Percentiles rank a stretch among this genome's conserved stretches.
phyloP scores from a whole-genome alignment of 1,140 invertebrate species.

The Venturia canescens region DNA sequence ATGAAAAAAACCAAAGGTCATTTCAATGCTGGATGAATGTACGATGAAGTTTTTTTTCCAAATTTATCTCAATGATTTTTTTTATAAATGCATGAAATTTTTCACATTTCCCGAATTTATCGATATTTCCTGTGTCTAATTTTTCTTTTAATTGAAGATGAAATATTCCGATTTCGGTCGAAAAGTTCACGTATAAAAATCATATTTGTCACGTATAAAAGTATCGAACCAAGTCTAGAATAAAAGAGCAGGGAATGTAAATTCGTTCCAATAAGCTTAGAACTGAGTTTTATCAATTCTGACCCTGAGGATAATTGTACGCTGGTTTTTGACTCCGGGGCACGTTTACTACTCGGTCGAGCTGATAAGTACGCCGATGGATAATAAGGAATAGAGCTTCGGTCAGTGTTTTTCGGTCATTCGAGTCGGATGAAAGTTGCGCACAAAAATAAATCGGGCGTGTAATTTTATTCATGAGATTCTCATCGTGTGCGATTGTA shows the following conservation, averaged over 20 bases:
- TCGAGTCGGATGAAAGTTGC: not conserved
- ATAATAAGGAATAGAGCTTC: not conserved
- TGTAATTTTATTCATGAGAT: not conserved
- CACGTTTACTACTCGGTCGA: conserved; percentile 24
- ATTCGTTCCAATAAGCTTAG: not conserved
- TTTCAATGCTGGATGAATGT: too few relatives aligned
- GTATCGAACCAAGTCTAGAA: not conserved
- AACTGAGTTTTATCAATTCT: conserved; percentile 5
- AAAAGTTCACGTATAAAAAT: too few relatives aligned
- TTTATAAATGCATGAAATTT: too few relatives aligned
- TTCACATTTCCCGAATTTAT: too few relatives aligned
- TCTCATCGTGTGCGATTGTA: not conserved
- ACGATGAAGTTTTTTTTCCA: too few relatives aligned
- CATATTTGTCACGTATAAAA: too few relatives aligned
- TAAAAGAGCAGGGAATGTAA: not conserved
- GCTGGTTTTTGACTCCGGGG: not conserved
- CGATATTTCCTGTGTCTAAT: too few relatives aligned
- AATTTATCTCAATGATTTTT: too few relatives aligned
- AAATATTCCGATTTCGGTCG: too few relatives aligned
- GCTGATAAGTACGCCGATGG: conserved; percentile 19
- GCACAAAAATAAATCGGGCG: not conserved
- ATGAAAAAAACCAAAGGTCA: too few relatives aligned
- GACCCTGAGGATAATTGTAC: conserved; percentile 35
- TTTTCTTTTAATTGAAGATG: too few relatives aligned
- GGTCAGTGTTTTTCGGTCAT: conserved; percentile 14